Percentiles rank a stretch among this genome's conserved stretches.
phyloP scores from a whole-genome alignment of 1,140 invertebrate species.

The Bombyx mandarina region DNA sequence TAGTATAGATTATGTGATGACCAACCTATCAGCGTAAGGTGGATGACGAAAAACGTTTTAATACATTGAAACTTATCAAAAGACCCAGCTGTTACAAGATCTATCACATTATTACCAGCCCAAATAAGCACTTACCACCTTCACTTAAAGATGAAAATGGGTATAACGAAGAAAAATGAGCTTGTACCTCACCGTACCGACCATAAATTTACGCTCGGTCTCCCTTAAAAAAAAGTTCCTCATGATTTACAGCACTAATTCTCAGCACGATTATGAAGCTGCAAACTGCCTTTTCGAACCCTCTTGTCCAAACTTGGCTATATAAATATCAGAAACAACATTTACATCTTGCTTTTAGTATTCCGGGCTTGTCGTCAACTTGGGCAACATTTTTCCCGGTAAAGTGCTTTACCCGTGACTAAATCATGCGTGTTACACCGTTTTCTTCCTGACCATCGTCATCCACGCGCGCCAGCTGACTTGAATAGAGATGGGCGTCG shows the following conservation, averaged over 20 bases:
- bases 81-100: neutral
- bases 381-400: conserved; percentile 27
- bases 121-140: neutral
- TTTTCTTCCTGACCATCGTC: conserved; percentile 3
- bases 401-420: conserved; percentile 24
- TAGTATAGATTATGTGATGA: too few species aligned
- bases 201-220: neutral
- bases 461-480: neutral
- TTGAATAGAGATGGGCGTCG: neutral
- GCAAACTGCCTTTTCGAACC: conserved; percentile 14
- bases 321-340: conserved; percentile 32
- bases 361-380: conserved; percentile 23
- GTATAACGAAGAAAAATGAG: neutral
- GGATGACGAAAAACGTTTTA: neutral
- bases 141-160: neutral
- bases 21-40: too few species aligned
- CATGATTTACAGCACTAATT: conserved; percentile 23
- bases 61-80: neutral
- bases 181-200: neutral
- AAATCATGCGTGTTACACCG: conserved; percentile 21
- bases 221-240: conserved; percentile 11
- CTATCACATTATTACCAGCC: neutral
- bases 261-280: conserved; percentile 13
- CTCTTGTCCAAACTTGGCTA: conserved; percentile 18
- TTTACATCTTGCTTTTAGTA: conserved; percentile 28